These are phyloP conservation scores for Centropus bengalensis DNA, from an alignment of 2,113 vertebrate genomes.

Conservation along the genomic window DNA sequence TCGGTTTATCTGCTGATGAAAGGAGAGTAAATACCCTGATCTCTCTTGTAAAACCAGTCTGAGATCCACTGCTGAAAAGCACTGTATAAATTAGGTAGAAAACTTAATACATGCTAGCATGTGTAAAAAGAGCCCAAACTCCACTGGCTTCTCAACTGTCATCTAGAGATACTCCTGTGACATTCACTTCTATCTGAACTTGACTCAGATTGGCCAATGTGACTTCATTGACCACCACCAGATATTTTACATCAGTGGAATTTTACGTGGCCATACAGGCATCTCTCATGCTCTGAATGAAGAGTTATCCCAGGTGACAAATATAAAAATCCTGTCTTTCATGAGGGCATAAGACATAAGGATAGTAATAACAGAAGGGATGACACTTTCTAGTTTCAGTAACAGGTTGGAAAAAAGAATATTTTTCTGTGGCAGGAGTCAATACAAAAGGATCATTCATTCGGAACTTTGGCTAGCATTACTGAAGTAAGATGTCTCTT, in stretches of 20 bases:
- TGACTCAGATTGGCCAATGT: not conserved
- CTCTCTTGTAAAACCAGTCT: not conserved
- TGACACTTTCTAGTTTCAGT: not conserved
- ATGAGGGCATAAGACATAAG: not conserved
- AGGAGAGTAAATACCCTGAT: not conserved
- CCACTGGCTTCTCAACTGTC: not conserved
- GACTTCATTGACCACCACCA: not conserved
- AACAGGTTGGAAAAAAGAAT: not conserved
- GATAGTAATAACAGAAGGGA: not conserved
- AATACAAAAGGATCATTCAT: rapidly evolving
- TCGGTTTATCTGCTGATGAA: not conserved
- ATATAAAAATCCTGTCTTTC: not conserved
- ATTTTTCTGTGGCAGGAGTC: not conserved
- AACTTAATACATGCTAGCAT: not conserved
- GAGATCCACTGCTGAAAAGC: conserved; percentile 17
- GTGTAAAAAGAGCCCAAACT: not conserved
- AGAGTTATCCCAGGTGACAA: rapidly evolving
- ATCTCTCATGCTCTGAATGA: not conserved
- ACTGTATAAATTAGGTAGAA: not conserved
- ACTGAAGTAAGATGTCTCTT: not conserved
- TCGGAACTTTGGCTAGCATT: not conserved
- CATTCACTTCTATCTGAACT: not conserved
- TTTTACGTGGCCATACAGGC: not conserved
- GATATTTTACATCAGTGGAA: not conserved
- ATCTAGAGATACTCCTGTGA: rapidly evolving